Base-by-base conservation (phyloP, 2,888 invertebrate genomes). In the Dryadula phaetusa region DNA sequence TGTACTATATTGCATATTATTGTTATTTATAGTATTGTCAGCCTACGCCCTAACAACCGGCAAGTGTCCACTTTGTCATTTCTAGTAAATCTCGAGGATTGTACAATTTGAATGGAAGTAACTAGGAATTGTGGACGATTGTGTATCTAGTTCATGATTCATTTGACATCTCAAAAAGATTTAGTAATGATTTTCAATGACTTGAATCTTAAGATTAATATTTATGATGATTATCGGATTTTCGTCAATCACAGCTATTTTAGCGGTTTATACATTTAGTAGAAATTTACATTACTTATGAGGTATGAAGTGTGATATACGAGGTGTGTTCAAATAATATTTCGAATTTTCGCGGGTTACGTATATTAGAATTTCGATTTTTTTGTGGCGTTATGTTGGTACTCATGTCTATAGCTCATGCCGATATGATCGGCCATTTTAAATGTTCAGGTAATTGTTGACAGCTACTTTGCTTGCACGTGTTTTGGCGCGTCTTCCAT, bases 141-240 rank as follows among this genome's bases (percentile, higher is more conserved):
- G 69, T 70, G 68, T 66, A 70, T 70, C 71, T 70, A 64, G 67
- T 62, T 52, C 69, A 64, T 72, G 70, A 71, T 71, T 73, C 70
- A 71, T 71, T 64, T 66, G 70, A 70, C 71, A 52, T 63, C 65
- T 42, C 67, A 37, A 34, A 49, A 66, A 63, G 71, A 62, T 56
- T 71, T 70, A 62, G 68, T 60, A 62, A 69, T 52, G 42, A 60
- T 69, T 65, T 65, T 52, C 69, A 65, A 53, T 63, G 64, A 62
- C 56, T 64, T 42, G 42, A 64, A 62, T 65, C 49, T 67, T 67
- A 56, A 62, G 32, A 40, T 37, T 64, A 14, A 42, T 56, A 40
- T 67, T 58, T 61, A 62, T 70, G 64, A 49, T 65, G 64, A 14
- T 47, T 52, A 37, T 65, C 42, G 25, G 40, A 65, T 60, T 65